These are phyloP conservation scores for Hypsopygia costalis DNA, from an alignment of 2,888 invertebrate species.

Conservation along the genomic window DNA sequence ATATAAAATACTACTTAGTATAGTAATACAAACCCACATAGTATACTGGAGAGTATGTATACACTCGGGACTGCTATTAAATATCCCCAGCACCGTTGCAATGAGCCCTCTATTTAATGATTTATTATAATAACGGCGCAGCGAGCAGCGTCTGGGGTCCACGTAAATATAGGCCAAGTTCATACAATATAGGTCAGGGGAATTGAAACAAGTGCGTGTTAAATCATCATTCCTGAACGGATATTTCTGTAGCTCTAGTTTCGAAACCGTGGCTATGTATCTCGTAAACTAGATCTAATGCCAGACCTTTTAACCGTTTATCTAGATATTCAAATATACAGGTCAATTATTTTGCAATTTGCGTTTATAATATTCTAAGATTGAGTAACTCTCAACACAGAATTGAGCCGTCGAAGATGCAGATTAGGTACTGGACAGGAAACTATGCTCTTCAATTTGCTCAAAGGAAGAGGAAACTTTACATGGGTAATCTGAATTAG, in stretches of 20 bases:
- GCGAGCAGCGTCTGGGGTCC: constrained; percentile 38
- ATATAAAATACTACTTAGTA: no score
- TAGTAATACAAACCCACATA: no score
- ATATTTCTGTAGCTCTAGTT: constrained; percentile 43
- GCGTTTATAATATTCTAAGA: no score
- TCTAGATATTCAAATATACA: neutral
- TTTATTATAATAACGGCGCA: constrained; percentile 21
- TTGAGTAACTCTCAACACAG: neutral
- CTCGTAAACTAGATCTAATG: no score
- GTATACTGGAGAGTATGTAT: no score
- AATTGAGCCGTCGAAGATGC: no score
- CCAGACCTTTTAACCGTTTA: neutral
- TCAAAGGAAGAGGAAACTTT: no score
- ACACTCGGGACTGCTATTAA: no score
- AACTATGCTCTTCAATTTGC: no score
- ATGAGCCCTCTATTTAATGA: constrained; percentile 15
- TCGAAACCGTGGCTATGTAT: constrained; percentile 1
- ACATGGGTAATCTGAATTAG: no score
- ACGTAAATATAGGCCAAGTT: constrained; percentile 68
- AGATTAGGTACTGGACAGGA: no score
- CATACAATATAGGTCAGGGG: constrained; percentile 65
- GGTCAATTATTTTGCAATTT: no score
- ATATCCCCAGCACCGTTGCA: neutral
- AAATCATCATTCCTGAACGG: constrained; percentile 45
- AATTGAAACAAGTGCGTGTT: constrained; percentile 50